Evolutionary conservation across 2,888 invertebrate genomes (phyloP), one percentile per base, ranked within the genome.

Genomic region (Ophonus ardosiacus): DNA sequence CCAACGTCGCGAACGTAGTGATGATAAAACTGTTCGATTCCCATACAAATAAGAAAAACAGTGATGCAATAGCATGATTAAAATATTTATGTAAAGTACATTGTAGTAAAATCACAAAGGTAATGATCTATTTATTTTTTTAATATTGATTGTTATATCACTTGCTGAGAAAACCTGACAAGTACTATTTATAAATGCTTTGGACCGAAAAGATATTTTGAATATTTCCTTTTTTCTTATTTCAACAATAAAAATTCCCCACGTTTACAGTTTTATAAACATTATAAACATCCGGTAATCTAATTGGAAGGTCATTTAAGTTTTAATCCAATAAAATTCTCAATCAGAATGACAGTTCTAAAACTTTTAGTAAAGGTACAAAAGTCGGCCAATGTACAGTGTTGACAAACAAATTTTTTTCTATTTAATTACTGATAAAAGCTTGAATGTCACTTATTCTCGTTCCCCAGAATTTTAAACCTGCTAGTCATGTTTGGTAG

Each of bases 41-140:
- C 56, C 56, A 65, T 51, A 38, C 13, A 51, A 84, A 68, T 43
- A 13, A 18, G 68, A 85, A 56, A 85, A 57, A 84, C 40, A 65
- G 80, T 85, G 85, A 80, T 80, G 85, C 59, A 85, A 85, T 51
- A 56, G 51, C 85, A 85, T 84, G 74, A 83, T 76, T 76, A 61
- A 63, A 83, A 57, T 40, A 51, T 71, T 78, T 40, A 78, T 51
- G 7, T 65, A 43, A 59, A 59, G 43, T 21, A 82, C 74, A 82
- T 82, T 76, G 7, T 76, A 18, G 51, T 43, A 74, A 43, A 74
- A 78, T 24, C 56, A 78, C 15, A 57, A 68, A 68, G 31, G 68
- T 18, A 63, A 24, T 24, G 65, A n/a, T 24, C n/a, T 38, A 7
- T 31, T 63, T 68, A 68, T 68, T 15, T 68, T 38, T 13, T 31